Percentiles rank a stretch among this genome's conserved stretches.
Conservation (phyloP, 2,797 vertebrate species). For the Tragelaphus oryx region DNA sequence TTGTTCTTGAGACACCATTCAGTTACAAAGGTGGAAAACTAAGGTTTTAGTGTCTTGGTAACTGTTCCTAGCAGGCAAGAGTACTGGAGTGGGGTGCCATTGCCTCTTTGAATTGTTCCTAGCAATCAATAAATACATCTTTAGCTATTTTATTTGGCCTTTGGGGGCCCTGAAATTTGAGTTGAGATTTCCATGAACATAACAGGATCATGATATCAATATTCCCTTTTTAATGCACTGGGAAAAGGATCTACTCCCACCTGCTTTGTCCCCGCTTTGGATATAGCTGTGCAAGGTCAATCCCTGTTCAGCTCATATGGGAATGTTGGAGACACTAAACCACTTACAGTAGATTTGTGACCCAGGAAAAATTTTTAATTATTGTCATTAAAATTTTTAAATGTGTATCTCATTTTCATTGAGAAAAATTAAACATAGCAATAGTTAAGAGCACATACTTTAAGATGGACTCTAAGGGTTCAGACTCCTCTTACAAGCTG, state of each 20-base stretch:
- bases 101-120: not conserved
- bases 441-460: not conserved
- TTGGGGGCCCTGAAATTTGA: slow-evolving; percentile 6
- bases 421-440: not conserved
- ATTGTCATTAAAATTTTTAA: not conserved
- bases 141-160: slow-evolving; percentile 33
- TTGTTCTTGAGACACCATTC: slow-evolving; percentile 24
- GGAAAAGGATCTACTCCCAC: not conserved
- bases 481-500: not conserved
- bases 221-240: not conserved
- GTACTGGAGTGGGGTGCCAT: too few relatives aligned
- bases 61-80: not conserved
- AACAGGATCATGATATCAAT: not conserved
- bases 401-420: not conserved
- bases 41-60: not conserved
- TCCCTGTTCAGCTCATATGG: not conserved
- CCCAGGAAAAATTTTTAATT: not conserved
- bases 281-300: not conserved
- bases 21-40: not conserved
- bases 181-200: not conserved
- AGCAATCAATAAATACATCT: slow-evolving; percentile 44
- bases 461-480: not conserved
- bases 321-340: not conserved
- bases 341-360: not conserved
- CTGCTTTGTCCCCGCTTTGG: not conserved